These are phyloP conservation scores for Carabus problematicus DNA, from an alignment of 2,888 invertebrate species.

Conservation along the genomic window DNA sequence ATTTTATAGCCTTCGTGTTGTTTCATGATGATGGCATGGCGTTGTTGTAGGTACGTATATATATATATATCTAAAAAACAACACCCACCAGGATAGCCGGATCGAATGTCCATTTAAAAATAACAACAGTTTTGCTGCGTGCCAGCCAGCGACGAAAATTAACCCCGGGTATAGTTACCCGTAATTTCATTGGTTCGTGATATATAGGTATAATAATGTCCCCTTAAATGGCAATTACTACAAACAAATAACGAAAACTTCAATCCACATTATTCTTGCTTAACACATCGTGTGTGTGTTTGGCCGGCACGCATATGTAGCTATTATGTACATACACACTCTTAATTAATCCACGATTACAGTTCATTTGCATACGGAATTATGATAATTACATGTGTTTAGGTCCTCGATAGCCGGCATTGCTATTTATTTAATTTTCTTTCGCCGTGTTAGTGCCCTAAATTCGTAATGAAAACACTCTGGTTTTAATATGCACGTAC, in stretches of 20 bases:
- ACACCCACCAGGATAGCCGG: neutral
- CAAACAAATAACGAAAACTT: conserved; percentile 14
- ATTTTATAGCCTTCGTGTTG: conserved; percentile 36
- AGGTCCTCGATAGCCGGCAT: neutral
- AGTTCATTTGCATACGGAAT: neutral
- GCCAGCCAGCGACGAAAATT: conserved; percentile 2
- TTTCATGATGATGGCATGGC: conserved; percentile 8
- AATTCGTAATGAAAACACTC: neutral
- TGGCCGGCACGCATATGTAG: neutral
- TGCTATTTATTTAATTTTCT: neutral
- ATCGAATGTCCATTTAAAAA: conserved; percentile 10
- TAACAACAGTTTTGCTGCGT: neutral
- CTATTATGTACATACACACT: conserved; percentile 8
- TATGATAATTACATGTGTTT: neutral
- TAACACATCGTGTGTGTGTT: conserved; percentile 1
- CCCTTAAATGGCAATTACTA: conserved; percentile 15
- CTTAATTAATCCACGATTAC: neutral
- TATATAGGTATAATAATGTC: conserved; percentile 20
- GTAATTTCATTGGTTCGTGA: conserved; percentile 21
- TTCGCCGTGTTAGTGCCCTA: neutral
- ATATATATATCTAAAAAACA: conserved; percentile 8
- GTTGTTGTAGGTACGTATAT: conserved; percentile 2
- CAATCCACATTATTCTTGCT: conserved; percentile 10
- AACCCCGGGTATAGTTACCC: conserved; percentile 11
- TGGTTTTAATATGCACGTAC: neutral